Percentiles rank a stretch among this genome's conserved stretches.
Conservation (phyloP, 2,797 vertebrate species). For the Pantherophis vulpinus region DNA sequence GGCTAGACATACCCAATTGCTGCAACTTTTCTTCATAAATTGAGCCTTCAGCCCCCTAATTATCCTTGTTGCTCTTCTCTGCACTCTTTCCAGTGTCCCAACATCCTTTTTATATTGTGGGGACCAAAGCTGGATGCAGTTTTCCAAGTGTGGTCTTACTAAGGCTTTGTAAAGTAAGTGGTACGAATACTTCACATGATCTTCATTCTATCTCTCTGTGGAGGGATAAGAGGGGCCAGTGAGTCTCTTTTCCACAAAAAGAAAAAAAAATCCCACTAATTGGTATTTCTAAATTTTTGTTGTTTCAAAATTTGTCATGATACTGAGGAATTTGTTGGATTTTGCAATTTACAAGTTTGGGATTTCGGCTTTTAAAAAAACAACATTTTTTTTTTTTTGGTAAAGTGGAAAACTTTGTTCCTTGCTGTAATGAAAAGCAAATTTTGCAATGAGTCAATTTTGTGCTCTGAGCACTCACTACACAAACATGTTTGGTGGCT, state of each 20-base stretch:
- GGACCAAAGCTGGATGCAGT: neutral
- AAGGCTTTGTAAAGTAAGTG: neutral
- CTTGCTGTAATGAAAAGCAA: slow-evolving; percentile 10
- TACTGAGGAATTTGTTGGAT: neutral
- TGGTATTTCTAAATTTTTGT: neutral
- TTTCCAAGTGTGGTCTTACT: neutral
- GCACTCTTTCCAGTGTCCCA: neutral
- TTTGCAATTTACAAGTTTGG: neutral
- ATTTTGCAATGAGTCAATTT: neutral
- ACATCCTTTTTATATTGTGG: neutral
- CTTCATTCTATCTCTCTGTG: neutral
- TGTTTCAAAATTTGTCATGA: neutral
- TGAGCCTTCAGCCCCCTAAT: neutral
- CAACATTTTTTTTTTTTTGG: neutral
- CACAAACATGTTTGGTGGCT: neutral
- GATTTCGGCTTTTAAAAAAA: neutral
- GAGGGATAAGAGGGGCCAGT: neutral
- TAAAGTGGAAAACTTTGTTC: neutral
- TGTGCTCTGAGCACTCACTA: neutral
- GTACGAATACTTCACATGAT: neutral
- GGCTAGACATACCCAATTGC: neutral
- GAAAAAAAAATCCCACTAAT: neutral
- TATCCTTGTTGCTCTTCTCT: neutral
- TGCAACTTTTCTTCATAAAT: neutral
- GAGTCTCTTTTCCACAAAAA: neutral